Base-by-base conservation (phyloP, 2,797 vertebrate species). In the Sebastes minor region DNA sequence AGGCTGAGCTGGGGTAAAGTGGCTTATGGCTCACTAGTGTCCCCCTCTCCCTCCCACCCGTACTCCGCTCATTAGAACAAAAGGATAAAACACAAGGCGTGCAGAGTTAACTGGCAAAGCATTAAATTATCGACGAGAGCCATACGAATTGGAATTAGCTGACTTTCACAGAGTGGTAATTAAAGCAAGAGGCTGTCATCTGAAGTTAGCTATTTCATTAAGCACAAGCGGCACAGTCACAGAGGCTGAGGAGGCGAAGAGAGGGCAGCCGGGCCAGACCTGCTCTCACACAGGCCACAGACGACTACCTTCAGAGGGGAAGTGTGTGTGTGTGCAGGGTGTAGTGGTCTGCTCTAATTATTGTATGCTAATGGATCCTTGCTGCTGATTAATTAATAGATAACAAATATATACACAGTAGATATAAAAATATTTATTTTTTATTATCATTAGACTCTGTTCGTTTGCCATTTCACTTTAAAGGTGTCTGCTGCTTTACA, bases 201-300 rank as follows among this genome's bases (percentile, higher is more conserved):
- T 86, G 74, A 79, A 85, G 78, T 82, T 86, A 69, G 81, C 11
- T 4, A 53, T 86, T 91, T 88, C 73, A 90, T 92, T 89, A 75
- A 85, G 87, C 11, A 67, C 59, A 18, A 49, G 53, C 59, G n/a
- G 52, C 59, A 67, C 30, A 52, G 79, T 63, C 55, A 75, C 23
- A 63, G 68, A 57, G 73, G 57, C 57, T 11, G 61, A 76, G 27
- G 62, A 30, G 55, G 60, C 2, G 14, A 60, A 5, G 10, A 35
- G 49, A 63, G 68, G 60, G 53, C 75, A 72, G 46, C 14, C 4
- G 2, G 46, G 12, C 25, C 2, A n/a, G 42, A 64, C 74, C 18
- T 9, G 27, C 27, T 10, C n/a, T 42, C 56, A 49, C 2, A 42
- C 28, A 55, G 38, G 57, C n/a, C 74, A 57, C 20, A n/a, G 23